phyloP scores from a whole-genome alignment of 2,888 invertebrate species.

The Parnassius glacialis region DNA sequence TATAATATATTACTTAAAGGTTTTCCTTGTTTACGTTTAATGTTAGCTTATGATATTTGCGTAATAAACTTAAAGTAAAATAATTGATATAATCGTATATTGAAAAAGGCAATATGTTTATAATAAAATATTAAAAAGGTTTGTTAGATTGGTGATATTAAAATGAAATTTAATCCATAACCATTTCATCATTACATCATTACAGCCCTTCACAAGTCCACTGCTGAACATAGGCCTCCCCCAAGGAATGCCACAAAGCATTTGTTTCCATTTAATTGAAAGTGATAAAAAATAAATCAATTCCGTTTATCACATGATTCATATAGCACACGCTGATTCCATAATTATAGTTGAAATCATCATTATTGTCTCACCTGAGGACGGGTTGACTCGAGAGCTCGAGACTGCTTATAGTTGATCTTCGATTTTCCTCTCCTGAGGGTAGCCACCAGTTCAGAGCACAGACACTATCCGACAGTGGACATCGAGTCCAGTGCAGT shows the following conservation, averaged over 20 bases:
- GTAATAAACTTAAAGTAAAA: neutral
- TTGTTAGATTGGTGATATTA: no score
- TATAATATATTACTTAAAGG: neutral
- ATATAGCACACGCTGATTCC: slow-evolving; percentile 40
- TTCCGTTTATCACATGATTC: slow-evolving; percentile 58
- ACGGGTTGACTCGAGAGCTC: slow-evolving; percentile 26
- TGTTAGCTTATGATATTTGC: neutral
- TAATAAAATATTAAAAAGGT: no score
- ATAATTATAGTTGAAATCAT: slow-evolving; percentile 36
- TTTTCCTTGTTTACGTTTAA: no score
- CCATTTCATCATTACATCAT: no score
- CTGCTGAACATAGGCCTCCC: no score
- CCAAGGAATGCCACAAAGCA: no score
- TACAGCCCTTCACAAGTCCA: no score
- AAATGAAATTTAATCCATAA: no score
- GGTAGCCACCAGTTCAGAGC: slow-evolving; percentile 50
- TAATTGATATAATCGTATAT: no score
- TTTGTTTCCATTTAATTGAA: no score
- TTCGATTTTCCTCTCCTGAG: slow-evolving; percentile 43
- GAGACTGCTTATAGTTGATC: slow-evolving; percentile 37
- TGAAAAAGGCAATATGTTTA: no score
- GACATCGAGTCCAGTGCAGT: slow-evolving; percentile 46
- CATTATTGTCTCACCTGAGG: slow-evolving; percentile 56
- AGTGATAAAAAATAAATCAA: neutral
- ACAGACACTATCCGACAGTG: slow-evolving; percentile 62